Conservation (phyloP, 2,888 invertebrate species). For the Microchrysa polita region DNA sequence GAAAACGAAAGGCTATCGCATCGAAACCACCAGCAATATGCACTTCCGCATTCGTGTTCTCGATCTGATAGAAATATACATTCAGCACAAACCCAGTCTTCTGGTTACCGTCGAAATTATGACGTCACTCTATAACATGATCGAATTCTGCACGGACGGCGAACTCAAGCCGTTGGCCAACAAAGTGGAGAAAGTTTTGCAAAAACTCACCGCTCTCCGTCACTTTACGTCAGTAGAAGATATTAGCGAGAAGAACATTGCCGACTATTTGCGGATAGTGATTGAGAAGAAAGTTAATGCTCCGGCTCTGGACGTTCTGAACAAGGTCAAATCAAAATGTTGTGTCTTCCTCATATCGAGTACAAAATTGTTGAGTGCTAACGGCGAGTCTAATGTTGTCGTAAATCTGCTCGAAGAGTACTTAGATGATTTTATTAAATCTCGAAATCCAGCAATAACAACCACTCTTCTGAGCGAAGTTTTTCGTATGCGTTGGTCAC, state of each 20-base stretch:
- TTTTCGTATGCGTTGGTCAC: constrained; percentile 73
- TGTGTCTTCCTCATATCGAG: constrained; percentile 56
- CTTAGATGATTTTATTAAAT: constrained; percentile 56
- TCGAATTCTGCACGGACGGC: constrained; percentile 76
- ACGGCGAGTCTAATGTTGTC: constrained; percentile 45
- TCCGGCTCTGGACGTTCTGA: constrained; percentile 53
- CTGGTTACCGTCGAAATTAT: constrained; percentile 75
- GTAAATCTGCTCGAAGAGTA: constrained; percentile 54
- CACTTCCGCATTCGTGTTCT: constrained; percentile 80
- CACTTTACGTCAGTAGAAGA: constrained; percentile 52
- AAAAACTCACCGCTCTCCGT: constrained; percentile 54
- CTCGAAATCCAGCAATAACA: constrained; percentile 65
- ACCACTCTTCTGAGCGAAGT: constrained; percentile 73
- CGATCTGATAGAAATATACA: constrained; percentile 78
- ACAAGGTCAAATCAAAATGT: constrained; percentile 56
- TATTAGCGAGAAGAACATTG: constrained; percentile 55
- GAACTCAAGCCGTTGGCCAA: constrained; percentile 74
- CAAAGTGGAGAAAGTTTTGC: constrained; percentile 66
- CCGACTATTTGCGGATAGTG: constrained; percentile 55
- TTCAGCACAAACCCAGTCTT: constrained; percentile 74
- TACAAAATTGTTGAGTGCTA: constrained; percentile 43
- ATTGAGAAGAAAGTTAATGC: constrained; percentile 56
- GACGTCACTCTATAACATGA: constrained; percentile 72
- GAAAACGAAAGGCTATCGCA: constrained; percentile 68
- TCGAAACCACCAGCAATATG: constrained; percentile 73